Conservation (phyloP, 2,888 invertebrate species). For the Carcina quercana region DNA sequence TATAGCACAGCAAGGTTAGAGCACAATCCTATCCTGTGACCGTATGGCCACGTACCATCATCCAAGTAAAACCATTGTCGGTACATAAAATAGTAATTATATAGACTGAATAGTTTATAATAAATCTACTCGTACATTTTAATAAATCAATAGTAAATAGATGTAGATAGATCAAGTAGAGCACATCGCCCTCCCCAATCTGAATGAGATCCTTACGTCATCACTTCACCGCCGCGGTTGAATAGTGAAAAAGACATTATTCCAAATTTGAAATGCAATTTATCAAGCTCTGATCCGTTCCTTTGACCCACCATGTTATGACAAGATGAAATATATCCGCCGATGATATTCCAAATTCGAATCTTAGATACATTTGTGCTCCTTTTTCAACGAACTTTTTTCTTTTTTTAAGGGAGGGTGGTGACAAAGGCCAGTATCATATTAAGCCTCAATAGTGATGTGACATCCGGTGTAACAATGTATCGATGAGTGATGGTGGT, state of each 20-base stretch:
- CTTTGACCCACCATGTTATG: conserved; percentile 71
- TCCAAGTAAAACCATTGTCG: too few relatives aligned
- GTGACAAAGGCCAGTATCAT: conserved; percentile 26
- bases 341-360: conserved; percentile 65
- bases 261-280: conserved; percentile 69
- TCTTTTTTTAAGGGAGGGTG: conserved; percentile 28
- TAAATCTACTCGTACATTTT: too few relatives aligned
- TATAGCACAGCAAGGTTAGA: too few relatives aligned
- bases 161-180: too few relatives aligned
- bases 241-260: conserved; percentile 74
- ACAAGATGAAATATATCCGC: conserved; percentile 69
- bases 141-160: too few relatives aligned
- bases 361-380: conserved; percentile 41
- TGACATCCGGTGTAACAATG: conserved; percentile 58
- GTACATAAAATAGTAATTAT: too few relatives aligned
- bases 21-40: too few relatives aligned
- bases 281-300: conserved; percentile 62
- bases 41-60: too few relatives aligned
- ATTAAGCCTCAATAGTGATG: conserved; percentile 41
- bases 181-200: conserved; percentile 29
- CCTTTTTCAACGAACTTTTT: conserved; percentile 33
- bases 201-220: conserved; percentile 52
- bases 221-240: conserved; percentile 45
- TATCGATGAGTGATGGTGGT: conserved; percentile 54
- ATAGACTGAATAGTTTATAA: too few relatives aligned